Conservation (phyloP, 1,140 invertebrate species). For the Caenorhabditis brenneri region DNA sequence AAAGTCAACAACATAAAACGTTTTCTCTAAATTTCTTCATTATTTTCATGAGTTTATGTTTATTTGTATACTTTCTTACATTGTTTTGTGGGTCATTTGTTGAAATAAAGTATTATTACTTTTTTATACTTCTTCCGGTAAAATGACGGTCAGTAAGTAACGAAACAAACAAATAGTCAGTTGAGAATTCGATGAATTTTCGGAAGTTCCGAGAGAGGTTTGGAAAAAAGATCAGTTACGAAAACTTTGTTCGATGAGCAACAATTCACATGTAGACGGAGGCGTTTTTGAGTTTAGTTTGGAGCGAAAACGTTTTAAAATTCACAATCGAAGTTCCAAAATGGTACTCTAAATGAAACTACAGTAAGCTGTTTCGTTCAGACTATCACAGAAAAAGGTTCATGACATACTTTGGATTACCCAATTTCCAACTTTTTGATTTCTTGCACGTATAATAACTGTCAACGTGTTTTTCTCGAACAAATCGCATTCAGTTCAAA, state of each 20-base stretch:
- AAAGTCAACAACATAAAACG: not conserved
- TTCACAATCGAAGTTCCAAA: no score
- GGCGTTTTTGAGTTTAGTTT: no score
- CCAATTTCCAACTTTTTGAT: not conserved
- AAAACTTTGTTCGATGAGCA: not conserved
- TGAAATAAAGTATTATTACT: not conserved
- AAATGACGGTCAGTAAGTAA: not conserved
- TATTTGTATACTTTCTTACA: not conserved
- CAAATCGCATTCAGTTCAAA: not conserved
- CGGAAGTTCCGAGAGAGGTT: not conserved
- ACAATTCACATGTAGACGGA: not conserved
- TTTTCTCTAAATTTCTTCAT: not conserved
- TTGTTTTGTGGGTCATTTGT: constrained; percentile 1
- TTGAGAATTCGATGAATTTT: not conserved
- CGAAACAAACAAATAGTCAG: not conserved
- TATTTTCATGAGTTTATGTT: not conserved
- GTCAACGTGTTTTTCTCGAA: not conserved
- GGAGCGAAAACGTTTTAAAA: no score
- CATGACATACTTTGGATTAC: no score
- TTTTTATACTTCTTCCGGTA: not conserved
- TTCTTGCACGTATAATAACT: not conserved
- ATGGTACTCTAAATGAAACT: no score
- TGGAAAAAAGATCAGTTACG: constrained; percentile 15
- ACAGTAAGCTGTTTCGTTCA: no score
- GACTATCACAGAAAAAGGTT: no score